Evolutionary conservation across 2,113 vertebrate species (phyloP).

Genomic region (Oncorhynchus mykiss): DNA sequence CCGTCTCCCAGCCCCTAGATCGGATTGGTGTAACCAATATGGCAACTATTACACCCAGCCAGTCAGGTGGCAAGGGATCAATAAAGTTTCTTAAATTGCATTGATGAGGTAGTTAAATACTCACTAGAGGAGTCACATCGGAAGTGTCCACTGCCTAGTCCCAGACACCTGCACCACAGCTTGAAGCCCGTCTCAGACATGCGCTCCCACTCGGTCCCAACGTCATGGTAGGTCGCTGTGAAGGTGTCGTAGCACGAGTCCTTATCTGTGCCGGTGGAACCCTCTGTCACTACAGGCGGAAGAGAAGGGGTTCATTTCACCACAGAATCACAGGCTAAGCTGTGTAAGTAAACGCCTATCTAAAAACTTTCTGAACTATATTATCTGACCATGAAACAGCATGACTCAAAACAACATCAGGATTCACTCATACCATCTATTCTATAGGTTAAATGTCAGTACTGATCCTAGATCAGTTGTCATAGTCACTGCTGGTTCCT

Average conservation of each 20-base stretch:
- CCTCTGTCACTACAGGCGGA: constrained; percentile 69
- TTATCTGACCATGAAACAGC: too few species aligned
- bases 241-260: constrained; percentile 91
- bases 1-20: not conserved
- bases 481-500: constrained; percentile 6
- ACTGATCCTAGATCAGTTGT: not conserved
- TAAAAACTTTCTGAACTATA: too few species aligned
- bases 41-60: not conserved
- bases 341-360: too few species aligned
- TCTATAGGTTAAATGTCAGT: too few species aligned
- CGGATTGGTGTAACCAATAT: not conserved
- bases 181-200: constrained; percentile 96
- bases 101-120: constrained; percentile 47
- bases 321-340: too few species aligned
- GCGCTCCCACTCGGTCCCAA: constrained; percentile 94
- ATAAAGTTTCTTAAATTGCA: not conserved
- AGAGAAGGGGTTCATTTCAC: not conserved
- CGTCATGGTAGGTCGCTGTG: constrained; percentile 82
- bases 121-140: constrained; percentile 96
- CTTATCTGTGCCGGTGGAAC: constrained; percentile 29
- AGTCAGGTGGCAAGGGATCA: not conserved
- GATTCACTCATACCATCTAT: too few species aligned
- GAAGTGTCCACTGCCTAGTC: constrained; percentile 94
- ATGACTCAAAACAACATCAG: too few species aligned
- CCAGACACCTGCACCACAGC: constrained; percentile 91